Base-by-base conservation (phyloP, 2,797 vertebrate genomes). In the Xenentodon cancila region DNA sequence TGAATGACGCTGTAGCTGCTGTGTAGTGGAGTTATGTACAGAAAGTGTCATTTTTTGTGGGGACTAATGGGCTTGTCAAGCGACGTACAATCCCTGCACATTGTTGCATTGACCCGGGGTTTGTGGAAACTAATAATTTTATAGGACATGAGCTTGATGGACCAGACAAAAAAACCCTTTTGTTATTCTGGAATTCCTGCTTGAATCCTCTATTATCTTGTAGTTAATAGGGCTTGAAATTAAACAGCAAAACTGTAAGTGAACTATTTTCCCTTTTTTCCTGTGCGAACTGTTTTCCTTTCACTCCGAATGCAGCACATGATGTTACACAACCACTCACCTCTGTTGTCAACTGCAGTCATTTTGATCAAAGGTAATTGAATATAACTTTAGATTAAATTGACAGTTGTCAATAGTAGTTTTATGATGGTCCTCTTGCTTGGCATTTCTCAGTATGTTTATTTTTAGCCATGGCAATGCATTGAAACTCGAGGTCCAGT, bases 401-500 rank as follows among this genome's bases (percentile, higher is more conserved):
- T 64, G 54, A 75, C 74, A 53, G 54, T 54, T 32, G 74, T 83
- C 79, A 79, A 50, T 58, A 57, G 68, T 78, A 7, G 18, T 22
- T 42, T 51, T 17, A 47, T 61, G 68, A 74, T 71, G 67, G 61
- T 52, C 55, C 55, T 61, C 75, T 57, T 61, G 56, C 80, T 58
- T 44, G 17, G 50, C 86, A 84, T 91, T 72, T 60, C 81, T 89
- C 25, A 21, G 65, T 84, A 87, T 82, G 69, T 91, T 65, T 65
- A 72, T 90, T 84, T 92, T 87, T 83, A 53, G 68, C 70, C 89
- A 84, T 92, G 80, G 90, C 87, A 91, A 91, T 90, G 48, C 58
- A 57, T 63, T 54, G 65, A 69, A 68, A 48, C 63, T 65, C 0
- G 13, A 44, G 64, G 60, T 76, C 37, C 61, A 37, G 56, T 40